phyloP scores from a whole-genome alignment of 2,888 invertebrate genomes.

The Nemoura dubitans region DNA sequence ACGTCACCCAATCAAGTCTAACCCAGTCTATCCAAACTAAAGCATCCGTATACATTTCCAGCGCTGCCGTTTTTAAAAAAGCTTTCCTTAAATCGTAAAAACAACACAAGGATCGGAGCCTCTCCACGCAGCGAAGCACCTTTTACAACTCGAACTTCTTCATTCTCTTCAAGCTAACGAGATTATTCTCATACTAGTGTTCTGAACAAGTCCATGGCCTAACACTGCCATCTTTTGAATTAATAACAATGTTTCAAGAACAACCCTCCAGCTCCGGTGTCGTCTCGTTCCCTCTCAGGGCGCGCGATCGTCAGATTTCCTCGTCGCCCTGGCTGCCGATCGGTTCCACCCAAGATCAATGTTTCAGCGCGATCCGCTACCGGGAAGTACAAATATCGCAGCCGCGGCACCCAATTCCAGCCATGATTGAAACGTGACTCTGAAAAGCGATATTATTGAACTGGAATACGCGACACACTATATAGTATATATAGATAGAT shows the following conservation, averaged over 20 bases:
- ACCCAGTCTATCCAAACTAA: too few relatives aligned
- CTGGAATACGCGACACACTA: background rate
- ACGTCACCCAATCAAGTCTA: too few relatives aligned
- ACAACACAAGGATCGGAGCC: background rate
- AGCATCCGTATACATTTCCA: too few relatives aligned
- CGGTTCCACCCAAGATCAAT: conserved; percentile 21
- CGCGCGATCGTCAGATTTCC: background rate
- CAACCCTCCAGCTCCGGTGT: background rate
- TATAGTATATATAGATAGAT: too few relatives aligned
- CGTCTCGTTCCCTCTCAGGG: background rate
- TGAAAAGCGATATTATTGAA: background rate
- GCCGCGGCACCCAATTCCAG: conserved; percentile 31
- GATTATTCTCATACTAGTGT: conserved; percentile 21
- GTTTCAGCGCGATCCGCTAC: conserved; percentile 23
- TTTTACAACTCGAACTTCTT: background rate
- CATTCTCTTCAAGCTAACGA: background rate
- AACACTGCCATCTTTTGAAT: conserved; percentile 30
- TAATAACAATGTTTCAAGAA: conserved; percentile 35
- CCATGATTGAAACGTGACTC: conserved; percentile 43
- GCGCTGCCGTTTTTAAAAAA: background rate
- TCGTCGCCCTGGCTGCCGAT: background rate
- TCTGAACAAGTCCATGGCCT: conserved; percentile 15
- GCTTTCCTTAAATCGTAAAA: background rate
- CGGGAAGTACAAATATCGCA: conserved; percentile 33
- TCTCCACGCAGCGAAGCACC: background rate